A percentile compares a stretch with the other conserved stretches of the same genome.
Conservation (phyloP, 2,888 invertebrate species). For the Dicranocentrus wangi region DNA sequence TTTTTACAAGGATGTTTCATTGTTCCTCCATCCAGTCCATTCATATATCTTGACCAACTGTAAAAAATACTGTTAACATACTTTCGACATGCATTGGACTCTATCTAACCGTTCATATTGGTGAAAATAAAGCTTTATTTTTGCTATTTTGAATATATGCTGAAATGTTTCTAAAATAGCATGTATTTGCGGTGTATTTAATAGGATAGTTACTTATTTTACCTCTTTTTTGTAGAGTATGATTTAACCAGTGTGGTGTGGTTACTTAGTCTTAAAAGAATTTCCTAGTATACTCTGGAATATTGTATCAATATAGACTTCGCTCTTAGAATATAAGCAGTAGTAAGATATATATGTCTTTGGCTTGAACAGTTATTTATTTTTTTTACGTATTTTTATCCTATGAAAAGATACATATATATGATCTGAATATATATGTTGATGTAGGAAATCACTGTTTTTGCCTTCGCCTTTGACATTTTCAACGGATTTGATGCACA, state of each 20-base stretch:
- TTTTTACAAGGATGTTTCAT: background rate
- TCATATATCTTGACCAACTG: too few relatives aligned
- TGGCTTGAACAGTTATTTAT: constrained; percentile 59
- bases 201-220: constrained; percentile 9
- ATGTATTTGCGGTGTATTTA: constrained; percentile 23
- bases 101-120: constrained; percentile 15
- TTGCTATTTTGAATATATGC: background rate
- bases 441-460: constrained; percentile 18
- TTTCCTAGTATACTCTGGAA: background rate
- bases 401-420: constrained; percentile 28
- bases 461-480: constrained; percentile 25
- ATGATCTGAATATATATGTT: constrained; percentile 3
- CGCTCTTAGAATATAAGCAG: background rate
- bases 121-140: constrained; percentile 63
- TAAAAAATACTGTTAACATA: background rate
- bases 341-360: constrained; percentile 49
- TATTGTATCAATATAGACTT: constrained; percentile 11
- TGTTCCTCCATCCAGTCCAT: background rate
- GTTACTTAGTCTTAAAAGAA: background rate
- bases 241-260: background rate
- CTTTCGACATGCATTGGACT: constrained; percentile 1
- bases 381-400: constrained; percentile 30
- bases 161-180: constrained; percentile 53
- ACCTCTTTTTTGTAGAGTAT: constrained; percentile 23
- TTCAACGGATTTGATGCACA: background rate